Percentiles rank a stretch among this genome's conserved stretches.
Evolutionary conservation across 1,140 invertebrate genomes (phyloP).

Genomic region (Dendroctonus ponderosae): DNA sequence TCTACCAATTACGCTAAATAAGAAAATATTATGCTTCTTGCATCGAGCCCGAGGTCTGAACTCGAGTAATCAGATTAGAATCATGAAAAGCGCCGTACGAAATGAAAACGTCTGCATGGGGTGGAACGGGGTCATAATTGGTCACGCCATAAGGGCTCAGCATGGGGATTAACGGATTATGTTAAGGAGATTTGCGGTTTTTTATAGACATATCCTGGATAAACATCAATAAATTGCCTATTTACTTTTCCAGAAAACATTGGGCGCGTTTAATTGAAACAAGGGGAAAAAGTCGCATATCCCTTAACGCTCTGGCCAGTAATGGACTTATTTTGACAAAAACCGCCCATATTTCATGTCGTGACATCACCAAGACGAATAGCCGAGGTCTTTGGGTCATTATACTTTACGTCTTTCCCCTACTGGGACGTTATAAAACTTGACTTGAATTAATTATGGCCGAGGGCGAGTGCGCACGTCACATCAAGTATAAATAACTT

Average conservation of each 20-base stretch:
- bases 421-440: constrained; percentile 24
- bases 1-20: constrained; percentile 12
- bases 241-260: no score
- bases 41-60: constrained; percentile 7
- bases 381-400: constrained; percentile 39
- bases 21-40: constrained; percentile 22
- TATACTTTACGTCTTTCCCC: constrained; percentile 36
- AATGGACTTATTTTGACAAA: constrained; percentile 35
- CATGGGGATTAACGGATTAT: not conserved
- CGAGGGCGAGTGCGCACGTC: constrained; percentile 16
- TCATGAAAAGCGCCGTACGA: constrained; percentile 12
- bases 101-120: constrained; percentile 22
- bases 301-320: not conserved
- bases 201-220: no score
- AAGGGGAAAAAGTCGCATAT: no score
- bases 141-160: no score
- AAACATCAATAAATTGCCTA: no score
- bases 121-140: constrained; percentile 7
- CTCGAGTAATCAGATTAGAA: constrained; percentile 12
- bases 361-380: constrained; percentile 37
- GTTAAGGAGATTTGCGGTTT: no score
- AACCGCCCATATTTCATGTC: constrained; percentile 28
- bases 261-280: no score
- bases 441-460: constrained; percentile 25
- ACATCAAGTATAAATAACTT: constrained; percentile 16